Evolutionary conservation across 2,797 vertebrate species (phyloP), one percentile per base, ranked within the genome.

Genomic region (Crotalus adamanteus): DNA sequence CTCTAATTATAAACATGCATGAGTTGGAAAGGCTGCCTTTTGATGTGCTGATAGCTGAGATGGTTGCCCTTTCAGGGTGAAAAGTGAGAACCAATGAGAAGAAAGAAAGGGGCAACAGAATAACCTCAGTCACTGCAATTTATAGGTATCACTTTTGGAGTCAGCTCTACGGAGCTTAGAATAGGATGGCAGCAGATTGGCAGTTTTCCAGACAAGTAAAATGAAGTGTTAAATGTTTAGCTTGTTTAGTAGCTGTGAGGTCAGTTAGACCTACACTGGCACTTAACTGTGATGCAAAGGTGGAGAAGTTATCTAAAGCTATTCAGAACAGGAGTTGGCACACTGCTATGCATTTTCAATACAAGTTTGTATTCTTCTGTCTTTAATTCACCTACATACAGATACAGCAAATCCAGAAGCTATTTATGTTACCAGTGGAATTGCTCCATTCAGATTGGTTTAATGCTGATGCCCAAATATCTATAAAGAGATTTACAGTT

Each of bases 1-100:
- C 88, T n/a, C 47, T 69, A 69, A 2, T 53, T 28, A 51, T 20
- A 28, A 51, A 26, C 3, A n/a, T 3, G 9, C 25, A 65, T 28
- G 26, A 61, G 57, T 60, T 88, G 59, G 59, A 6, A 26, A 47
- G 87, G 7, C 56, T 47, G 59, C 11, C 20, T 47, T 20, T 37
- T 26, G 57, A 88, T 60, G 20, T 8, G 56, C 42, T 47, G 87
- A 22, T 88, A 26, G 16, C 25, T 89, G 88, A 89, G 90, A 93
- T 47, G 12, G 42, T 85, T 55, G 51, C 92, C 42, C 93, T 93
- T 51, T 18, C 7, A 93, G 37, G 20, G 86, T 94, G 90, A 42
- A 61, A 16, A 56, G 28, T n/a, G 60, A 89, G 88, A 89, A 18
- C 26, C 1, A 73, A 3, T 42, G 22, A 53, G 8, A 85, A 31